Conservation (phyloP, 1,140 invertebrate genomes). For the Halictus rubicundus region DNA sequence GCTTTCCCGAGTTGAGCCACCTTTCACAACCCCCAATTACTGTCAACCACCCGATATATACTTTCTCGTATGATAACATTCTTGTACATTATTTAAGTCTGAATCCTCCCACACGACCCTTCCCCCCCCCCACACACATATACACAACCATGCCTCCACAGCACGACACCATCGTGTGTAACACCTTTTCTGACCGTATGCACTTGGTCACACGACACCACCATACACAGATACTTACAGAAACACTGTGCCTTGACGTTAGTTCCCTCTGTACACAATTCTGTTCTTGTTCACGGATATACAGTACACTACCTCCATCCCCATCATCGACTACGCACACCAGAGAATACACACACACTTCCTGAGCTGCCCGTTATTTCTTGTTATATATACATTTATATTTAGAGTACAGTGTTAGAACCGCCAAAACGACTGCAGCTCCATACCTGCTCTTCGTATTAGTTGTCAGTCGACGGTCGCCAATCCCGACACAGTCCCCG, state of each 20-base stretch:
- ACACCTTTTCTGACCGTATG: constrained; percentile 30
- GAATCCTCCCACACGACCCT: neutral
- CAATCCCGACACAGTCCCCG: constrained; percentile 27
- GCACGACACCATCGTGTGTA: constrained; percentile 24
- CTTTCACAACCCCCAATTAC: constrained; percentile 44
- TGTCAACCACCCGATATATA: constrained; percentile 1
- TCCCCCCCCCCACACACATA: neutral
- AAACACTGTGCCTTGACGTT: constrained; percentile 29
- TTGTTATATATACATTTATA: constrained; percentile 29
- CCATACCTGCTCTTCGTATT: constrained; percentile 53
- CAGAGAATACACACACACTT: neutral
- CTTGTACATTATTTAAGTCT: constrained; percentile 41
- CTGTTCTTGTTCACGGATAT: constrained; percentile 24
- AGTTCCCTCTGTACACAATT: neutral
- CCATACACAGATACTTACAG: constrained; percentile 8
- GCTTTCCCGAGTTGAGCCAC: constrained; percentile 72
- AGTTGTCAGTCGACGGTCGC: constrained; percentile 48
- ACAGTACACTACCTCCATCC: constrained; percentile 8
- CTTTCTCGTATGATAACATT: constrained; percentile 36
- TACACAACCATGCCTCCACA: neutral
- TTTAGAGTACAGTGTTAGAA: constrained; percentile 6
- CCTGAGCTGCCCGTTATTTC: constrained; percentile 23
- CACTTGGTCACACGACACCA: constrained; percentile 2
- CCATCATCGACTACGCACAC: constrained; percentile 3
- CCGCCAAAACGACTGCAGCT: constrained; percentile 42